Conservation (phyloP, 2,113 vertebrate genomes). For the Alligator sinensis region DNA sequence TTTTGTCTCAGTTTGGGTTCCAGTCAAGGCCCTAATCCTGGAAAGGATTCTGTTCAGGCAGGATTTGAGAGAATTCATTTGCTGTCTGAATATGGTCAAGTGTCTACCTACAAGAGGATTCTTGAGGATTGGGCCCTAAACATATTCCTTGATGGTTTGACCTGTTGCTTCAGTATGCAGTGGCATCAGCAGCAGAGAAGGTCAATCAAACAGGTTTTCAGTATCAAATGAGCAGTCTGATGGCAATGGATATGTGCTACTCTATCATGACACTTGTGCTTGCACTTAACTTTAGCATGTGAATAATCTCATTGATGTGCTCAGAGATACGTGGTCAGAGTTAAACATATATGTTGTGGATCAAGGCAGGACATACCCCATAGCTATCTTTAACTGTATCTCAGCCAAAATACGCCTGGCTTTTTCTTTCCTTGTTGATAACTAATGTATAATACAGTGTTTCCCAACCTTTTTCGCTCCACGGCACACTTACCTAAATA, state of each 20-base stretch:
- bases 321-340: constrained; percentile 17
- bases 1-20: neutral
- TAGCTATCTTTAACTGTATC: constrained; percentile 28
- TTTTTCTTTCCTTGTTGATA: neutral
- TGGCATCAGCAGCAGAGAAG: constrained; percentile 39
- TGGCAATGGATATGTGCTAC: constrained; percentile 5
- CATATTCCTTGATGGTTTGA: neutral
- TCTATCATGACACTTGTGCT: constrained; percentile 18
- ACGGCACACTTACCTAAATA: too few relatives aligned
- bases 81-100: neutral
- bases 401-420: neutral
- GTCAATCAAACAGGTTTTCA: constrained; percentile 54
- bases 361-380: constrained; percentile 19
- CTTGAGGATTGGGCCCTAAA: neutral
- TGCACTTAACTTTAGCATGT: constrained; percentile 29
- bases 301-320: constrained; percentile 24
- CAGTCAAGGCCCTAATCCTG: neutral
- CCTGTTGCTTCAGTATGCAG: neutral
- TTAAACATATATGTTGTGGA: constrained; percentile 33
- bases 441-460: neutral
- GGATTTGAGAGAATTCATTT: neutral
- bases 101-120: neutral
- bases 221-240: constrained; percentile 17
- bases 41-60: neutral
- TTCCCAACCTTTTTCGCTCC: too few relatives aligned